These are phyloP conservation scores for Pollenia labialis DNA, from an alignment of 2,888 invertebrate genomes.

Conservation along the genomic window DNA sequence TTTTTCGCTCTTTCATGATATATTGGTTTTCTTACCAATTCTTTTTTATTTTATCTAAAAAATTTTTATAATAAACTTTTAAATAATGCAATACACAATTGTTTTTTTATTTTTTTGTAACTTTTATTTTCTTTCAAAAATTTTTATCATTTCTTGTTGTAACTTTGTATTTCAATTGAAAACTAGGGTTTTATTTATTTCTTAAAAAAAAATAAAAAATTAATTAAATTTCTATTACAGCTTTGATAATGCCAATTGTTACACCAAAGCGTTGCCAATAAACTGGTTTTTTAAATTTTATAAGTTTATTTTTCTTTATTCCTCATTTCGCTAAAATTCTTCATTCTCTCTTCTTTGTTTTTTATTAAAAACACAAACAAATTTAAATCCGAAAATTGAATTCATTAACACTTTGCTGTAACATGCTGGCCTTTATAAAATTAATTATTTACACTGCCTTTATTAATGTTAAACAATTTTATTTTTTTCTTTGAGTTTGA, in stretches of 20 bases:
- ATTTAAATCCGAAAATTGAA: constrained; percentile 15
- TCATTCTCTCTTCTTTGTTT: background rate
- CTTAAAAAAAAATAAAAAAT: no score
- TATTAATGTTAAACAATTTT: background rate
- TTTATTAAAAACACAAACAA: background rate
- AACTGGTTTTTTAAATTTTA: background rate
- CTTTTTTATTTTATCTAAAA: background rate
- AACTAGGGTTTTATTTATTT: constrained; percentile 3
- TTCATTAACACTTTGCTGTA: constrained; percentile 77
- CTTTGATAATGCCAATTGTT: constrained; percentile 82
- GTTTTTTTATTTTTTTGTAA: constrained; percentile 31
- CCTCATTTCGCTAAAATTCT: no score
- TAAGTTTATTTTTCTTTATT: constrained; percentile 19
- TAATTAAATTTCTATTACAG: constrained; percentile 48
- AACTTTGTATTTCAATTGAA: constrained; percentile 29
- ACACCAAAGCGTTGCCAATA: constrained; percentile 77
- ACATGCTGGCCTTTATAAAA: constrained; percentile 75
- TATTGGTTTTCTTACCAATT: background rate
- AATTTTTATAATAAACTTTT: constrained; percentile 4
- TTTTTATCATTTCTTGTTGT: background rate
- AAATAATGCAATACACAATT: constrained; percentile 20
- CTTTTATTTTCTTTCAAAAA: no score
- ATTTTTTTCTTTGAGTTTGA: background rate
- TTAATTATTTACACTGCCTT: background rate
- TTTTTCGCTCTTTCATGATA: background rate